phyloP scores from a whole-genome alignment of 2,888 invertebrate genomes.

The Leptopilina syphax region DNA sequence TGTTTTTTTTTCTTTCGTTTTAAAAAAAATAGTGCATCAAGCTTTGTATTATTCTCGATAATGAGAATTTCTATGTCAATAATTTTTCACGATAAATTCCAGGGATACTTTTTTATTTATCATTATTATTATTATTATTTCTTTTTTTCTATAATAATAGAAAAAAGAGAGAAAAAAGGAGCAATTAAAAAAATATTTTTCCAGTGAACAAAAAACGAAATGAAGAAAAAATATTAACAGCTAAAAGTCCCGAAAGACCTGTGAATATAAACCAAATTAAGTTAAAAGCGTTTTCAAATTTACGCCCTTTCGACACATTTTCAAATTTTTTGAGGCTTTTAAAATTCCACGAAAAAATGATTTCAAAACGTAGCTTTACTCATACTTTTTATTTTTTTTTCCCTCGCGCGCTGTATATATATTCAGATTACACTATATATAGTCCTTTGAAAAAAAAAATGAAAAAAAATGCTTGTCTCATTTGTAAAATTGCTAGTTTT shows the following conservation, averaged over 20 bases:
- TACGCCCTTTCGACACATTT: background rate
- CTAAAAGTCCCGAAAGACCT: background rate
- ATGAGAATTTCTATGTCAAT: background rate
- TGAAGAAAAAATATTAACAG: background rate
- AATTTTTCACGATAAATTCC: constrained; percentile 1
- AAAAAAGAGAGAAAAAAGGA: background rate
- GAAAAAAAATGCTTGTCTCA: no score
- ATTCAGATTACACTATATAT: background rate
- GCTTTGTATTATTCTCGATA: background rate
- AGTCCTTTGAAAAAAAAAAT: background rate
- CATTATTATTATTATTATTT: no score
- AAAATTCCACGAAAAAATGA: constrained; percentile 11
- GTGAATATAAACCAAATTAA: background rate
- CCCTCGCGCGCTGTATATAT: no score
- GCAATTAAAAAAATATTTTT: constrained; percentile 2
- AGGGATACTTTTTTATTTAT: background rate
- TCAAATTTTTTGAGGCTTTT: constrained; percentile 4
- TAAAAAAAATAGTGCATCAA: no score
- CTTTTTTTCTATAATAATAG: no score
- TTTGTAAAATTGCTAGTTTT: no score
- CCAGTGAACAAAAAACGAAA: background rate
- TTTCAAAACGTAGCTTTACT: constrained; percentile 4
- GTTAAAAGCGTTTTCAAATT: constrained; percentile 27
- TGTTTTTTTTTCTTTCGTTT: no score
- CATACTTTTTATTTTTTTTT: background rate